Evolutionary conservation across 2,113 vertebrate genomes (phyloP), one percentile per base, ranked within the genome.

Genomic region (Nerophis ophidion): DNA sequence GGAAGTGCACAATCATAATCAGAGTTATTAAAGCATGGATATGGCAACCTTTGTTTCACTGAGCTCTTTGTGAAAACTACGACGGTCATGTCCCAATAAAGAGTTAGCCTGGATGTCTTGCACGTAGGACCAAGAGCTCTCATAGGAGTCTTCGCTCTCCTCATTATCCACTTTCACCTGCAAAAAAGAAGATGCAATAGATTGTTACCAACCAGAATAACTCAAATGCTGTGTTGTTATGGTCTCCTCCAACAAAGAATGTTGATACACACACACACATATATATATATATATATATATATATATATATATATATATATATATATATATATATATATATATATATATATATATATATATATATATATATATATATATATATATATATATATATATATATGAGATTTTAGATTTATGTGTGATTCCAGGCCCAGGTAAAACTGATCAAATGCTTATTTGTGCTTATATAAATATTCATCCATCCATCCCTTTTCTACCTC

Each of bases 51-150:
- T 78, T 14, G 63, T 70, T 5, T 81, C 70, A 1, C 66, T 73
- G 44, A 88, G 44, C 17, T 88, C 76, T 48, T 80, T 79, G 68
- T 88, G 86, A 64, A 90, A 91, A 8, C 75, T 81, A 33, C 78
- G 82, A 6, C 82, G 81, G 66, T 90, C 81, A 1, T 89, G 79
- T 44, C 77, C 81, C 5, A 74, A 5, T 61, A 72, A 55, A 12
- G 83, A 65, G 0, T 60, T 71, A 66, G 72, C 2, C 16, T 88
- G 81, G 10, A 56, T 72, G 0, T 83, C 36, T 49, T 93, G 93
- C 66, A 83, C 47, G 4, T 98, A 99, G 56, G 93, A 91, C 96
- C 95, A 98, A 57, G 85, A 90, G 65, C 93, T 96, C 40, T 94
- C 89, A 34, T 93, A 96, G 79, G 92, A 93, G 45, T 96, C 93